Percentiles rank a stretch among this genome's conserved stretches.
phyloP scores from a whole-genome alignment of 2,888 invertebrate species.

The Tetanocera ferruginea region DNA sequence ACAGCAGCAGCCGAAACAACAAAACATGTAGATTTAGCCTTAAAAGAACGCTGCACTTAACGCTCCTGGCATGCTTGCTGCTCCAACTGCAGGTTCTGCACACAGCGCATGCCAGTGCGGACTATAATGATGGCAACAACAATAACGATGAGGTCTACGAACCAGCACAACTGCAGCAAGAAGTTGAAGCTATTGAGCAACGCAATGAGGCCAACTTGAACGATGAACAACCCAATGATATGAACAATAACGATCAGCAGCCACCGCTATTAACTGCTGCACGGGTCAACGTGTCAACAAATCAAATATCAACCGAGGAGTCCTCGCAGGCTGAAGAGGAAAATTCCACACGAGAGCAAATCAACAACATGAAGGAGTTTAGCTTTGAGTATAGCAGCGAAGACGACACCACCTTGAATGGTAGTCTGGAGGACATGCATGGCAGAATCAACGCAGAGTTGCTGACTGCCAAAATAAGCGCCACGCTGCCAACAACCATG shows the following conservation, averaged over 20 bases:
- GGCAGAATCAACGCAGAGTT: constrained; percentile 25
- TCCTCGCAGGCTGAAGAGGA: constrained; percentile 40
- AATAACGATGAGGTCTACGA: constrained; percentile 57
- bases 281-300: constrained; percentile 45
- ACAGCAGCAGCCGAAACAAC: not conserved
- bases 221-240: constrained; percentile 49
- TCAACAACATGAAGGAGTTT: not conserved
- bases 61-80: constrained; percentile 32
- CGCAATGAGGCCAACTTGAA: constrained; percentile 49
- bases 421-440: constrained; percentile 47
- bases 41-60: not conserved
- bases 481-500: constrained; percentile 53
- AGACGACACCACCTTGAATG: constrained; percentile 49
- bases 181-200: constrained; percentile 49
- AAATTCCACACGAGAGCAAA: constrained; percentile 44
- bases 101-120: not conserved
- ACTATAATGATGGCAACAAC: constrained; percentile 45
- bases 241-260: constrained; percentile 27
- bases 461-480: constrained; percentile 37
- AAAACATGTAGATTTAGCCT: constrained; percentile 38
- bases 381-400: constrained; percentile 38
- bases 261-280: constrained; percentile 25
- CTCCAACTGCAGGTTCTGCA: not conserved
- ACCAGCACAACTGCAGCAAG: constrained; percentile 54
- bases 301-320: constrained; percentile 49